phyloP scores from a whole-genome alignment of 2,888 invertebrate species.

The Tortricodes alternella region DNA sequence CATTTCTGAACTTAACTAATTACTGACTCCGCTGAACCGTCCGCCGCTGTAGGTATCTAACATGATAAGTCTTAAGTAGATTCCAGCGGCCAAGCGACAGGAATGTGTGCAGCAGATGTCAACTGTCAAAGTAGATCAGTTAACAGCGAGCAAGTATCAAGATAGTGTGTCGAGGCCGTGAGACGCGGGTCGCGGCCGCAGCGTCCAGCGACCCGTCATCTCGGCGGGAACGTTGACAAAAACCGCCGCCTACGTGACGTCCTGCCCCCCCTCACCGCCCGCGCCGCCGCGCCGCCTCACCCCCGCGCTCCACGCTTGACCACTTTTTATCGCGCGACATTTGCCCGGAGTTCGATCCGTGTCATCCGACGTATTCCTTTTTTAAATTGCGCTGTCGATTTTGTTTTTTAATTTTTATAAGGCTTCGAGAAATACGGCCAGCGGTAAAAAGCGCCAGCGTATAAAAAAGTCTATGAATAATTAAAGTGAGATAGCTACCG shows the following conservation, averaged over 20 bases:
- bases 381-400: constrained; percentile 79
- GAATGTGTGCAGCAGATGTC: not conserved
- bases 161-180: constrained; percentile 48
- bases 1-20: too few species aligned
- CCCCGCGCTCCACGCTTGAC: constrained; percentile 60
- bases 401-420: constrained; percentile 78
- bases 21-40: not conserved
- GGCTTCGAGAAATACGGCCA: constrained; percentile 63
- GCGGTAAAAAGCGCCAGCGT: constrained; percentile 77
- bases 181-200: constrained; percentile 62
- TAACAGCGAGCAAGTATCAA: constrained; percentile 62
- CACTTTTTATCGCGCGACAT: constrained; percentile 83
- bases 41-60: not conserved
- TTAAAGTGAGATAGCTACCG: constrained; percentile 81
- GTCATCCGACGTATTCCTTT: constrained; percentile 83
- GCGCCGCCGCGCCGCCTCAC: constrained; percentile 36
- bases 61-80: not conserved
- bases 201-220: constrained; percentile 82
- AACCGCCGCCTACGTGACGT: constrained; percentile 82
- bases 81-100: not conserved
- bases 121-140: constrained; percentile 1
- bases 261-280: constrained; percentile 68
- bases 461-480: constrained; percentile 82
- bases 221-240: constrained; percentile 82
- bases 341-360: constrained; percentile 83